These are phyloP conservation scores for Ibidorhyncha struthersii DNA, from an alignment of 2,113 vertebrate species.

Conservation along the genomic window DNA sequence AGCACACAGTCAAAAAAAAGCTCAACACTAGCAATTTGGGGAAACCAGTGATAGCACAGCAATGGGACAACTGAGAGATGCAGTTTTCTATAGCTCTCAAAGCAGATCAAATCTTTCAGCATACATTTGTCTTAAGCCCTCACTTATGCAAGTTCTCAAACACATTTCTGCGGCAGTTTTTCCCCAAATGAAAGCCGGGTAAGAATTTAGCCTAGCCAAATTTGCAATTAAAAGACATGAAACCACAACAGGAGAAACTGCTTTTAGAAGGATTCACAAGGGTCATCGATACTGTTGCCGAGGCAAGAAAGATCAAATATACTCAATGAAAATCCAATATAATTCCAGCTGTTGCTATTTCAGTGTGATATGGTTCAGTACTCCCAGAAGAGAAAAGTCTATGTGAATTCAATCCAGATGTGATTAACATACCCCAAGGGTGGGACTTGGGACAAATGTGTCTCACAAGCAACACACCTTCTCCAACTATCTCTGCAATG, in stretches of 20 bases:
- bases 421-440: not conserved
- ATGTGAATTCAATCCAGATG: not conserved
- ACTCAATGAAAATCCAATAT: constrained; percentile 29
- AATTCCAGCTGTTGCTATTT: constrained; percentile 15
- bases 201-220: not conserved
- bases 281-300: not conserved
- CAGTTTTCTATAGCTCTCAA: not conserved
- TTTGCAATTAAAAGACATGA: not conserved
- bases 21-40: not conserved
- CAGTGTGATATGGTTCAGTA: not conserved
- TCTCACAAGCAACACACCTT: not conserved
- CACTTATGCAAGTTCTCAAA: not conserved
- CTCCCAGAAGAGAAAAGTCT: constrained; percentile 8
- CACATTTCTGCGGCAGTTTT: not conserved
- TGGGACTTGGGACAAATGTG: not conserved
- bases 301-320: constrained; percentile 16
- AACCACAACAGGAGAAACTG: not conserved
- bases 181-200: not conserved
- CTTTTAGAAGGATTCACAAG: not conserved
- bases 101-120: not conserved
- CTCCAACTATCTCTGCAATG: not conserved
- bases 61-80: not conserved
- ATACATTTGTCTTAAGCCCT: not conserved
- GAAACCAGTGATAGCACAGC: not conserved
- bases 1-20: not conserved